phyloP scores from a whole-genome alignment of 2,797 vertebrate species.

The Pygocentrus nattereri region DNA sequence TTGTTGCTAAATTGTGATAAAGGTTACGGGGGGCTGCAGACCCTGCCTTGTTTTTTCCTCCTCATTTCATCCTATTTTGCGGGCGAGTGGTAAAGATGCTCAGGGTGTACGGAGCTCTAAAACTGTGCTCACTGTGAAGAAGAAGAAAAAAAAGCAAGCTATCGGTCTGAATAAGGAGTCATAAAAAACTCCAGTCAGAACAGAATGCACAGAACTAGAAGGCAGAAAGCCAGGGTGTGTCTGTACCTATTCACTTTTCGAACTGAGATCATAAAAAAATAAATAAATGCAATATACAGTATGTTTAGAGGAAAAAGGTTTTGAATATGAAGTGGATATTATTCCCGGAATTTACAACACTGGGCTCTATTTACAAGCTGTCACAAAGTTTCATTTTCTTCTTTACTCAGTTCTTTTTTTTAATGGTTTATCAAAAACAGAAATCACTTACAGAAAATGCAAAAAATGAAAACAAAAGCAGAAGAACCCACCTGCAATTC shows the following conservation, averaged over 20 bases:
- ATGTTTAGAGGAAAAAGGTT: not conserved
- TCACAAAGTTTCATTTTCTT: constrained; percentile 27
- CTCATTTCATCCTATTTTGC: constrained; percentile 76
- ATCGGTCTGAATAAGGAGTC: constrained; percentile 75
- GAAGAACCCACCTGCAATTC: not conserved
- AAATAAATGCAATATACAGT: not conserved
- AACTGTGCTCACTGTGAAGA: constrained; percentile 73
- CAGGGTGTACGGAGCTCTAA: constrained; percentile 75
- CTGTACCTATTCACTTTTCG: constrained; percentile 71
- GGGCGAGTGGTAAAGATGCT: constrained; percentile 78
- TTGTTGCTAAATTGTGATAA: constrained; percentile 90
- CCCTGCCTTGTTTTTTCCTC: constrained; percentile 79
- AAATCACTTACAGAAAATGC: not conserved
- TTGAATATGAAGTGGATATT: not conserved
- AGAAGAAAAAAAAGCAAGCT: constrained; percentile 65
- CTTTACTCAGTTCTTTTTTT: constrained; percentile 45
- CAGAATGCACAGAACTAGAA: constrained; percentile 34
- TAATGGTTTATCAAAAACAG: constrained; percentile 26
- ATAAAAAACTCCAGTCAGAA: constrained; percentile 63
- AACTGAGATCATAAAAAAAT: constrained; percentile 12
- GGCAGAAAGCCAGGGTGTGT: constrained; percentile 76
- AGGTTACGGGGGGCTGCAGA: constrained; percentile 85
- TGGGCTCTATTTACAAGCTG: not conserved
- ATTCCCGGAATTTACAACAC: constrained; percentile 17
- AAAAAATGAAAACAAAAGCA: constrained; percentile 4